Conservation (phyloP, 2,888 invertebrate genomes). For the Erpobdella octoculata region DNA sequence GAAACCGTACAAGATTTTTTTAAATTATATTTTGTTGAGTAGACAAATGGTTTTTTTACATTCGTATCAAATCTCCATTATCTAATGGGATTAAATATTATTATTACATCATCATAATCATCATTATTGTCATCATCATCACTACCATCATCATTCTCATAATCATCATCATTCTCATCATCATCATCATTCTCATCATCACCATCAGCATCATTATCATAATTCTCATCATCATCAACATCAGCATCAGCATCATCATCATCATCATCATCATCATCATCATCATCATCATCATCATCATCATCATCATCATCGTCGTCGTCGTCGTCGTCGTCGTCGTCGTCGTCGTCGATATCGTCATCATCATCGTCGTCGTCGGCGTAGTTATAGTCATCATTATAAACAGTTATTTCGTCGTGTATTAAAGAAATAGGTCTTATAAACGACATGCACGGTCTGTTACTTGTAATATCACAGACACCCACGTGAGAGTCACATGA, state of each 20-base stretch:
- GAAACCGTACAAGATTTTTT: too few relatives aligned
- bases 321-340: neutral
- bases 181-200: neutral
- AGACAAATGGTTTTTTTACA: too few relatives aligned
- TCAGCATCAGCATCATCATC: neutral
- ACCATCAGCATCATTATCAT: neutral
- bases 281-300: conserved; percentile 22
- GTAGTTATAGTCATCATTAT: neutral
- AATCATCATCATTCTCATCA: neutral
- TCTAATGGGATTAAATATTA: too few relatives aligned
- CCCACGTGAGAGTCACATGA: too few relatives aligned
- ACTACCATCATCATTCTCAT: neutral
- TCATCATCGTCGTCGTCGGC: neutral
- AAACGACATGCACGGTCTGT: too few relatives aligned
- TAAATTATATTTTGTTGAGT: too few relatives aligned
- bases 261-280: conserved; percentile 11
- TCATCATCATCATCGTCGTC: neutral
- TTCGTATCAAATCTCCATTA: too few relatives aligned
- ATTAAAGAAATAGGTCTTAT: too few relatives aligned
- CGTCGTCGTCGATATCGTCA: neutral
- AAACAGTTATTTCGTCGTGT: neutral
- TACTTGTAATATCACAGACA: too few relatives aligned
- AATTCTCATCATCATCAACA: neutral
- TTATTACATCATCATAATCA: too few relatives aligned
- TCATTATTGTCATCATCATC: neutral